Percentiles rank a stretch among this genome's conserved stretches.
Evolutionary conservation across 2,888 invertebrate species (phyloP).

Genomic region (Synergus laeviventris): DNA sequence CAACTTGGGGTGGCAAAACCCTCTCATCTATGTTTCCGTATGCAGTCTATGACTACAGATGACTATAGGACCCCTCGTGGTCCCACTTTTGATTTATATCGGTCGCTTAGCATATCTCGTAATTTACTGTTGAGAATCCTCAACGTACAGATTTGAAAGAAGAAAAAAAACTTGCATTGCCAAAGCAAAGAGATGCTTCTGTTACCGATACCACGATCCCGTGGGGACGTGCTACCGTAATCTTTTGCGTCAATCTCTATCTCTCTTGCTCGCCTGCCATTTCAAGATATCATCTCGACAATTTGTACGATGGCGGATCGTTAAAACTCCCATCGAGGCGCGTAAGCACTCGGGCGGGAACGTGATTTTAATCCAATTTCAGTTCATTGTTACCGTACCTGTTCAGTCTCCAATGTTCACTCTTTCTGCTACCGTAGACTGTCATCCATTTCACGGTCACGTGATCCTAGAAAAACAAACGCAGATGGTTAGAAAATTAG

Average conservation of each 20-base stretch:
- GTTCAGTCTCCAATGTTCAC: slow-evolving; percentile 1
- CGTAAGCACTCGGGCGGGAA: slow-evolving; percentile 51
- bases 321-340: slow-evolving; percentile 63
- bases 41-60: slow-evolving; percentile 35
- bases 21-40: slow-evolving; percentile 44
- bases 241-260: slow-evolving; percentile 68
- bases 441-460: background rate
- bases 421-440: background rate
- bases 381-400: slow-evolving; percentile 13
- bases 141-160: slow-evolving; percentile 69
- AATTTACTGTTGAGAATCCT: slow-evolving; percentile 76
- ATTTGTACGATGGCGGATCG: slow-evolving; percentile 71
- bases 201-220: slow-evolving; percentile 59
- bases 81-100: slow-evolving; percentile 76
- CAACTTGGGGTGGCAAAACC: slow-evolving; percentile 46
- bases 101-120: slow-evolving; percentile 76
- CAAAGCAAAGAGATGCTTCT: slow-evolving; percentile 57
- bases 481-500: background rate
- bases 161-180: slow-evolving; percentile 55
- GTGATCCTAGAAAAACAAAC: slow-evolving; percentile 8
- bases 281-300: slow-evolving; percentile 70
- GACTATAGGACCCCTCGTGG: slow-evolving; percentile 43
- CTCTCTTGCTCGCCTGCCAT: slow-evolving; percentile 55
- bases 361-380: slow-evolving; percentile 61
- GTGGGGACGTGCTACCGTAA: slow-evolving; percentile 63